phyloP scores from a whole-genome alignment of 30 jellyfish, hydroid and myxozoan genomes.

The Mastigias papua region DNA sequence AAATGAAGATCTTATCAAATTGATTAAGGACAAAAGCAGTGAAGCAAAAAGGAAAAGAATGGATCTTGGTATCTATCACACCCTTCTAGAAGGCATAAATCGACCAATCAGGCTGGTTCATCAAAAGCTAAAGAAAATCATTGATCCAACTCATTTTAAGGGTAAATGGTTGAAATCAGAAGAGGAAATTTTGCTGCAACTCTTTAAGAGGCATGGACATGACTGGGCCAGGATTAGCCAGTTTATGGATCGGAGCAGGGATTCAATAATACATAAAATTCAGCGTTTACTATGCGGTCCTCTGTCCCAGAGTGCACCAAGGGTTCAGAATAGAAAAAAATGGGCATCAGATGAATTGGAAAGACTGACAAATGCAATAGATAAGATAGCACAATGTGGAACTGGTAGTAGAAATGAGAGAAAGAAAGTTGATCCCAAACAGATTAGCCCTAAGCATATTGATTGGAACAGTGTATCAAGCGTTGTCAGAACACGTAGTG shows the following conservation, averaged over 20 bases:
- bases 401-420: background rate
- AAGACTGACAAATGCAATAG: conserved; percentile 4
- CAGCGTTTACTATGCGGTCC: background rate
- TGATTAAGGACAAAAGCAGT: conserved; percentile 9
- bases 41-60: conserved; percentile 7
- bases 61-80: conserved; percentile 25
- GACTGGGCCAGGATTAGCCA: conserved; percentile 42
- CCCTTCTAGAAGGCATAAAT: conserved; percentile 53
- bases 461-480: conserved; percentile 41
- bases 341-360: conserved; percentile 41
- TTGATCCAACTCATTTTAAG: conserved; percentile 38
- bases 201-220: conserved; percentile 36
- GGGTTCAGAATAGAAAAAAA: background rate
- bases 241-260: conserved; percentile 44
- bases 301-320: background rate
- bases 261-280: background rate
- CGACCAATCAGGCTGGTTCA: conserved; percentile 23
- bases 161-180: conserved; percentile 44
- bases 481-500: conserved; percentile 39
- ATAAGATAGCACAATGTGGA: background rate
- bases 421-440: background rate
- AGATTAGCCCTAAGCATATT: background rate
- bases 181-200: background rate
- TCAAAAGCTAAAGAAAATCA: conserved; percentile 21
- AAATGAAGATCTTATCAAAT: background rate